Conservation (phyloP, 35 echinoderm and acorn worm species). For the Ophiothrix spiculata region DNA sequence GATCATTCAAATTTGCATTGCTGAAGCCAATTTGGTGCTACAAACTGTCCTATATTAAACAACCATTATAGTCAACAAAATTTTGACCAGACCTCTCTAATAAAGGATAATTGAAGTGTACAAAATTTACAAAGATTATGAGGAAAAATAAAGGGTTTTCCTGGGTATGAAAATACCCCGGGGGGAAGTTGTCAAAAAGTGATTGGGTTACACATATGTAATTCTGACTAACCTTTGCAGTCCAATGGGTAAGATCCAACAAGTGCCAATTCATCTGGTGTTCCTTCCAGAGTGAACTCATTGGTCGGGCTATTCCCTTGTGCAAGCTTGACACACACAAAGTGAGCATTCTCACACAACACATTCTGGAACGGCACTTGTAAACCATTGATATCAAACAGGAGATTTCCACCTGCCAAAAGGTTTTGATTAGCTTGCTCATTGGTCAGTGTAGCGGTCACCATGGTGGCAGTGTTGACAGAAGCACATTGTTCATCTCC, state of each 20-base stretch:
- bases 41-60: too few species aligned
- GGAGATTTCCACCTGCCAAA: background rate
- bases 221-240: conserved; percentile 44
- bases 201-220: too few species aligned
- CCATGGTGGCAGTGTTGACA: background rate
- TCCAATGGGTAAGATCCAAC: conserved; percentile 27
- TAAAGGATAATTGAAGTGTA: too few species aligned
- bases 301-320: background rate
- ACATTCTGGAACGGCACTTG: background rate
- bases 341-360: conserved; percentile 19
- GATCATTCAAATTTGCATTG: too few species aligned
- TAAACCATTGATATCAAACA: background rate
- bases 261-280: background rate
- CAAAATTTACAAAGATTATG: too few species aligned
- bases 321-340: background rate
- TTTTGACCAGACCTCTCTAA: too few species aligned
- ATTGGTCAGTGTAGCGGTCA: background rate
- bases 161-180: too few species aligned
- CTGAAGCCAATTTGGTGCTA: too few species aligned
- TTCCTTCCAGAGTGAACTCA: background rate
- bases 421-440: background rate
- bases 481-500: background rate
- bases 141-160: too few species aligned
- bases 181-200: too few species aligned
- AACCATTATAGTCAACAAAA: too few species aligned